phyloP scores from a whole-genome alignment of 2,888 invertebrate genomes.

The Hemaris fuciformis region DNA sequence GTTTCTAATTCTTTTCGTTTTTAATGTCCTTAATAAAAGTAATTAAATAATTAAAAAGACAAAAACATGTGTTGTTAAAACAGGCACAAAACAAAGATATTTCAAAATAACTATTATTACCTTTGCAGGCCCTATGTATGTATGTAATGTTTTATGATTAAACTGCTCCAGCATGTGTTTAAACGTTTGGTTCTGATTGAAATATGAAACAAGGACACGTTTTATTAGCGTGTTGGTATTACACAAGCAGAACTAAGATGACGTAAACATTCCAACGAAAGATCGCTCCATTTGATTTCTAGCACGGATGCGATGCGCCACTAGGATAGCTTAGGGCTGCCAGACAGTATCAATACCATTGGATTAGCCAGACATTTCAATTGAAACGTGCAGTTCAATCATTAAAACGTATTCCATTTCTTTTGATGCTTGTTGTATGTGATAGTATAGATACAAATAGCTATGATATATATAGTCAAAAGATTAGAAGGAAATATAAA shows the following conservation, averaged over 20 bases:
- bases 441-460: too few relatives aligned
- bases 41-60: too few relatives aligned
- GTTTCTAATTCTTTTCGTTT: too few relatives aligned
- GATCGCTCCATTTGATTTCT: conserved; percentile 57
- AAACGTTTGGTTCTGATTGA: background rate
- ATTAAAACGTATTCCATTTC: too few relatives aligned
- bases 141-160: background rate
- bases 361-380: background rate
- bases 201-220: conserved; percentile 5
- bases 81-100: too few relatives aligned
- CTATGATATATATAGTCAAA: too few relatives aligned
- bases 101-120: too few relatives aligned
- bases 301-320: conserved; percentile 47
- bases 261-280: conserved; percentile 36
- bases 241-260: conserved; percentile 22
- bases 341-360: background rate
- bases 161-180: background rate
- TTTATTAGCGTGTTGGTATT: background rate
- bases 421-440: too few relatives aligned
- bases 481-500: too few relatives aligned
- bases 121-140: background rate
- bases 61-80: too few relatives aligned
- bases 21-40: too few relatives aligned
- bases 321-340: background rate
- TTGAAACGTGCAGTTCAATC: too few relatives aligned